These are phyloP conservation scores for Pecten maximus DNA, from an alignment of 2,888 invertebrate genomes.

Conservation along the genomic window DNA sequence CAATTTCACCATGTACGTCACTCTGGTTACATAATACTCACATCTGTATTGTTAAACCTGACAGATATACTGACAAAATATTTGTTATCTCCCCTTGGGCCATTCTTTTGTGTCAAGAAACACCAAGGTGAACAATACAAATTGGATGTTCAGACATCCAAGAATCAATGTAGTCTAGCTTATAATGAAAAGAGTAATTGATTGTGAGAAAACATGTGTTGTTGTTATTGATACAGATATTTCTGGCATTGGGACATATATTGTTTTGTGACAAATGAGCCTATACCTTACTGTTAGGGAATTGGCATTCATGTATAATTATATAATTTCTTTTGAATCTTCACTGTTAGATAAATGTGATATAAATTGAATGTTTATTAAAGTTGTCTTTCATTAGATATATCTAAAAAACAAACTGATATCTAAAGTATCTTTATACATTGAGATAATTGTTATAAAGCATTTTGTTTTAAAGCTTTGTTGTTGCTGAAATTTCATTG, in stretches of 20 bases:
- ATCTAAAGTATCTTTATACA: too few relatives aligned
- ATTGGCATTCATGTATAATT: too few relatives aligned
- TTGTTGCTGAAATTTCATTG: too few relatives aligned
- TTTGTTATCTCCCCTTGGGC: constrained; percentile 8
- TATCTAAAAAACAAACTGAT: too few relatives aligned
- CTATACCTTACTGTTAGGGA: too few relatives aligned
- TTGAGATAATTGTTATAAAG: too few relatives aligned
- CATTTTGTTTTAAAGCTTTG: too few relatives aligned
- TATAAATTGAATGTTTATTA: too few relatives aligned
- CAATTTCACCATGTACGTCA: neutral
- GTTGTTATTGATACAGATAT: constrained; percentile 4
- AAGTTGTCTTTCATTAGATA: too few relatives aligned
- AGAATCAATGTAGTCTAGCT: constrained; percentile 20
- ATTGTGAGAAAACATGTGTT: neutral
- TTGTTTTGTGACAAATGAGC: neutral
- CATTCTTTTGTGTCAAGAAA: neutral
- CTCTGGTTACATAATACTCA: neutral
- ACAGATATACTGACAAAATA: constrained; percentile 7
- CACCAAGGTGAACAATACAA: neutral
- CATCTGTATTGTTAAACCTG: neutral
- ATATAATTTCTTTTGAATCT: too few relatives aligned
- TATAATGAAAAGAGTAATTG: neutral
- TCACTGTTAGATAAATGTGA: too few relatives aligned
- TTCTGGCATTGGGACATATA: neutral
- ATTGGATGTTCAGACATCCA: neutral